These are phyloP conservation scores for Cricetomys ansorgei DNA, from an alignment of 2,113 vertebrate genomes.

Conservation along the genomic window DNA sequence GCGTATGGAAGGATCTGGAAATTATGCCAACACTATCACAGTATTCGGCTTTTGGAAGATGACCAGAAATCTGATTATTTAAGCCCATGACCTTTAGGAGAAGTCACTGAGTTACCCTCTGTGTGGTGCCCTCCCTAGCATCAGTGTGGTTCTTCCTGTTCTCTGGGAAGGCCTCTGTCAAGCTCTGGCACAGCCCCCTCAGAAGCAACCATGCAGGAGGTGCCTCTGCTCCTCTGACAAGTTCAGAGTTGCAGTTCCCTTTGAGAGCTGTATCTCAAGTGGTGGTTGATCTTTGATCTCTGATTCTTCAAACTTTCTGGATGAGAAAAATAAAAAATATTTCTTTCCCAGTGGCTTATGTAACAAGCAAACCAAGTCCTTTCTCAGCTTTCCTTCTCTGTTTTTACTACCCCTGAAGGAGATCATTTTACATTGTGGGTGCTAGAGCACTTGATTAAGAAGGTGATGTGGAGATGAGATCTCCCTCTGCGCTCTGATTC, in stretches of 20 bases:
- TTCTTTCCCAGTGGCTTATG: background rate
- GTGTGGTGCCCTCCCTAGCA: too few relatives aligned
- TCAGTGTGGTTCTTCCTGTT: background rate
- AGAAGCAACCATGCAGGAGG: background rate
- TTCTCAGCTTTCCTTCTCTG: background rate
- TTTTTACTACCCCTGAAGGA: background rate
- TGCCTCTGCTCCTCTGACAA: background rate
- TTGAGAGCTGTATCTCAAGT: background rate
- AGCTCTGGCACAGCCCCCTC: background rate
- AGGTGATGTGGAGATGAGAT: background rate
- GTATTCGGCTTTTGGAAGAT: background rate
- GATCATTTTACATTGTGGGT: background rate
- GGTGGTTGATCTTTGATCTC: slow-evolving; percentile 53
- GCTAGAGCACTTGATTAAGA: background rate
- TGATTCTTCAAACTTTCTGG: background rate
- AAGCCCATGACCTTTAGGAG: background rate
- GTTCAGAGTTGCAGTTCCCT: background rate
- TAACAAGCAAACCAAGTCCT: background rate
- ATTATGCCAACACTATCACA: too few relatives aligned
- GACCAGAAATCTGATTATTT: background rate
- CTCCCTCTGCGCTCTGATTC: background rate
- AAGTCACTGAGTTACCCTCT: rapidly evolving
- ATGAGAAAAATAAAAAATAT: background rate
- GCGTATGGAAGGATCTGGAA: background rate
- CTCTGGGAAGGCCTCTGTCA: background rate